Base-by-base conservation (phyloP, 2,888 invertebrate genomes). In the Lamproptera curius region DNA sequence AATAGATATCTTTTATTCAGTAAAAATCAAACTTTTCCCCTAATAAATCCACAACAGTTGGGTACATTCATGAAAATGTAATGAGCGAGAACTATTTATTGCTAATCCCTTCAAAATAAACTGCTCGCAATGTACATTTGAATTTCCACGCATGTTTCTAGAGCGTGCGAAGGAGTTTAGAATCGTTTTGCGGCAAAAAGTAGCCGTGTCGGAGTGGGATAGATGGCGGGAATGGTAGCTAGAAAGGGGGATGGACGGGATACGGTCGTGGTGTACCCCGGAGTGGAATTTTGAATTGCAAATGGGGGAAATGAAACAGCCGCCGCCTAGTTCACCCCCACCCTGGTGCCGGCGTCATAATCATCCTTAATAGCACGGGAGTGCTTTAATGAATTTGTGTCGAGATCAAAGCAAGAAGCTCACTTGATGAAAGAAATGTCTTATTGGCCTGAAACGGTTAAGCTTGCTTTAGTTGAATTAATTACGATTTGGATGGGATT, bases 1-100 rank as follows among this genome's bases (percentile, higher is more conserved):
- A 82, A 82, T 79, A 80, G 71, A 82, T 80, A 81, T 85, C 73
- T 84, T 87, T 86, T 83, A 86, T 86, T 85, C 85, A 83, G 77
- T 73, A 73, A 83, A n/a, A 72, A 74, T 82, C 81, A 83, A 86
- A 86, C 76, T 86, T 85, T 84, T 82, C 79, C 66, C 72, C 59
- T 70, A 72, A 85, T 86, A 85, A 86, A 84, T 82, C 80, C 73
- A 73, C 75, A 71, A 76, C 70, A 73, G 71, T 67, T 76, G 65
- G 70, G 73, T 67, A 65, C 73, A 71, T 79, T 83, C 84, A 85
- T 87, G 86, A 86, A 86, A 86, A 76, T 84, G 77, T 85, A 85
- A 85, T 80, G 77, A 81, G 76, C 61, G 67, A 76, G 75, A 80
- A 84, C 81, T 85, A 84, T 86, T 87, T 86, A 86, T 82, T 73